These are phyloP conservation scores for Netelia virgata DNA, from an alignment of 2,888 invertebrate species.

Conservation along the genomic window DNA sequence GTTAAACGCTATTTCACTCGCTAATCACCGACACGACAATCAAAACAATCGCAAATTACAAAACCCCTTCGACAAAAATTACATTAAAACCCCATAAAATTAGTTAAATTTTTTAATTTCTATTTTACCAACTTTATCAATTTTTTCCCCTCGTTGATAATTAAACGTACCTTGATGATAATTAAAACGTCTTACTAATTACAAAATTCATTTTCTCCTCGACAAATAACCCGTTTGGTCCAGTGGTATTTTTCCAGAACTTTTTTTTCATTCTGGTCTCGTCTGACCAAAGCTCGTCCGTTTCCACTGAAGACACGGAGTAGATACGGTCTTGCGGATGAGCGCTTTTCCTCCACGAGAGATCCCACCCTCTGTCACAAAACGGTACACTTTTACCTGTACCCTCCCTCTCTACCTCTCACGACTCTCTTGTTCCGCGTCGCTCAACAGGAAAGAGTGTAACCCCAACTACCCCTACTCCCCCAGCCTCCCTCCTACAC, in stretches of 20 bases:
- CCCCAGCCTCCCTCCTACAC: not conserved
- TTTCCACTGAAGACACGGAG: not conserved
- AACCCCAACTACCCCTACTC: not conserved
- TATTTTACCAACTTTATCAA: too few species aligned
- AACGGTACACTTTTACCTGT: conserved; percentile 36
- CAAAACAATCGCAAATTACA: too few species aligned
- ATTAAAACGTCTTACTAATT: not conserved
- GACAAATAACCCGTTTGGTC: not conserved
- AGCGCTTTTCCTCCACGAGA: conserved; percentile 17
- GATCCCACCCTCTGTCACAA: conserved; percentile 23
- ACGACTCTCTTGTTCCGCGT: conserved; percentile 42
- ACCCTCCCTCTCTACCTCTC: not conserved
- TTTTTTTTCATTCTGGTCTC: not conserved
- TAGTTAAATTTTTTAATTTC: too few species aligned
- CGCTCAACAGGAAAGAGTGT: conserved; percentile 41
- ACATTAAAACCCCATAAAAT: too few species aligned
- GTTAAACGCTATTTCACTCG: too few species aligned
- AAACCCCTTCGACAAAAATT: too few species aligned
- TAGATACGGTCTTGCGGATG: conserved; percentile 29
- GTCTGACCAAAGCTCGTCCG: not conserved
- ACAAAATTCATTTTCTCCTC: not conserved
- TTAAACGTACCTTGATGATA: not conserved
- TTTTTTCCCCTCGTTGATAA: too few species aligned
- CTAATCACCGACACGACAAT: too few species aligned
- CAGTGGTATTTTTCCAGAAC: not conserved